Conservation (phyloP, 2,888 invertebrate genomes). For the Malacosoma neustria region DNA sequence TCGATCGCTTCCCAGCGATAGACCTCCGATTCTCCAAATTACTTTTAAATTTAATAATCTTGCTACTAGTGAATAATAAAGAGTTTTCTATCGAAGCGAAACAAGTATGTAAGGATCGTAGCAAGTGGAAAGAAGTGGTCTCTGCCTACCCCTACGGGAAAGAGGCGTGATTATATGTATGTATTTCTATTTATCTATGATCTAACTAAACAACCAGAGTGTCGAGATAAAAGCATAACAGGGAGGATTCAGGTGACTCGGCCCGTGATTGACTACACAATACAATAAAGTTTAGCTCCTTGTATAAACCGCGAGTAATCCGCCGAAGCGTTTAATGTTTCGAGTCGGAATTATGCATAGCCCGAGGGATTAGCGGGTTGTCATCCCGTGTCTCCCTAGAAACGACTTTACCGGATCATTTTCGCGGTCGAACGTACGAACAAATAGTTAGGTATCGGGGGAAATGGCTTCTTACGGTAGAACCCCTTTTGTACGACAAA, state of each 20-base stretch:
- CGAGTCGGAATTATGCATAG: constrained; percentile 63
- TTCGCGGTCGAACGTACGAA: constrained; percentile 39
- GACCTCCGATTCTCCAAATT: constrained; percentile 8
- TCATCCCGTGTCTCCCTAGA: constrained; percentile 47
- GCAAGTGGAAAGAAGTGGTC: too few species aligned
- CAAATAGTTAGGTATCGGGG: constrained; percentile 25
- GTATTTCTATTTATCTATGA: too few species aligned
- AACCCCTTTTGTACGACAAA: too few species aligned
- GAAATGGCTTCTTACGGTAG: constrained; percentile 6
- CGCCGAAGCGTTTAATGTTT: constrained; percentile 56
- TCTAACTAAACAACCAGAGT: too few species aligned
- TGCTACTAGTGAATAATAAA: too few species aligned
- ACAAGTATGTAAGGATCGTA: background rate
- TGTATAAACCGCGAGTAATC: constrained; percentile 59
- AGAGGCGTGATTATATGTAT: too few species aligned
- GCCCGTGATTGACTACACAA: constrained; percentile 12
- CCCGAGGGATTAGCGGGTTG: constrained; percentile 60
- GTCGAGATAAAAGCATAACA: too few species aligned
- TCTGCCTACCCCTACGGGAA: too few species aligned
- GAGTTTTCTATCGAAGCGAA: background rate
- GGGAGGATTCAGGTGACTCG: constrained; percentile 1
- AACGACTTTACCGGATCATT: constrained; percentile 48
- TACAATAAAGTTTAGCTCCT: constrained; percentile 44
- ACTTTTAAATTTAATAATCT: too few species aligned
- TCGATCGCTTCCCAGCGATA: too few species aligned